Evolutionary conservation across 2,797 vertebrate species (phyloP), one percentile per base, ranked within the genome.

Genomic region (Leuciscus waleckii): DNA sequence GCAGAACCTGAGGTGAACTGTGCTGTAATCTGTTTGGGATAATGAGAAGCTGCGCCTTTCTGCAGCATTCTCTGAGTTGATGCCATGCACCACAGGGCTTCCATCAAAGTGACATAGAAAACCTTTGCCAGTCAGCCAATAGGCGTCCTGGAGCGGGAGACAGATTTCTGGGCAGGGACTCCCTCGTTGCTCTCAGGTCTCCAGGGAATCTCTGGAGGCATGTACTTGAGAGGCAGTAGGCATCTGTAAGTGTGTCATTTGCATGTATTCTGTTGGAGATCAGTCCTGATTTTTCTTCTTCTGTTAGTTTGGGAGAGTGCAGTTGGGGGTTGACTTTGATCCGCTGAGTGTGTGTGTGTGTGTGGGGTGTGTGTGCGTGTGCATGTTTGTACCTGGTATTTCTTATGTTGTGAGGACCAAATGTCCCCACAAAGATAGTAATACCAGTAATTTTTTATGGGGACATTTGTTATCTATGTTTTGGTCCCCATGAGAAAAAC

Each of bases 1-100:
- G 74, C 61, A 79, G 23, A 82, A 85, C 85, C 82, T 69, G 68
- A 85, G 81, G 86, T 82, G 68, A 88, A 87, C 49, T 32, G 35
- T 54, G n/a, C 82, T 7, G 4, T 82, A 79, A 82, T 87, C 79
- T 63, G 17, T 79, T 82, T 87, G 23, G n/a, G 61, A 85, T 89
- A 89, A 82, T 87, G 68, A 85, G 51, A 81, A 87, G 85, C 58
- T 67, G 41, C 80, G 63, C 32, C 4, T 46, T 37, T 82, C 67
- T 79, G 37, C 71, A 49, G 39, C 41, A 35, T 58, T 87, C 37
- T 76, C 41, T 79, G 85, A 86, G 75, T 43, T n/a, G 51, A 46
- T 63, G 70, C 80, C 79, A 79, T 85, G 65, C 37, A 73, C 84
- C 58, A 63, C 84, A 87, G 76, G 85, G 79, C 51, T 81, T 86